phyloP scores from a whole-genome alignment of 2,113 vertebrate genomes.

The Phasianus colchicus region DNA sequence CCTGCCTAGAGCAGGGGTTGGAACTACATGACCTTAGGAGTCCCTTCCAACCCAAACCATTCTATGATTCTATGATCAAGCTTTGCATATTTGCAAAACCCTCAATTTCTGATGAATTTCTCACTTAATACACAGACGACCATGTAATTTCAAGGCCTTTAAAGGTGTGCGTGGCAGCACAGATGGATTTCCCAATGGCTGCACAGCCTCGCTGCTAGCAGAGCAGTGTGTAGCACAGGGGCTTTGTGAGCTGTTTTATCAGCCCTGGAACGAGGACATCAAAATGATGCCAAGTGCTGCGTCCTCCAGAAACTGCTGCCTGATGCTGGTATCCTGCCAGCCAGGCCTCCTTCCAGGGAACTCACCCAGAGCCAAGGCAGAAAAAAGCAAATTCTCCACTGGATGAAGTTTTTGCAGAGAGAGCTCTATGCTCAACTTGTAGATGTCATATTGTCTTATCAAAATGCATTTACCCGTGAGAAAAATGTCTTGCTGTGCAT shows the following conservation, averaged over 20 bases:
- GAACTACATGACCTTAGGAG: no score
- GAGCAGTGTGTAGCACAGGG: background rate
- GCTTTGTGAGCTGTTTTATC: background rate
- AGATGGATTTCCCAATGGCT: background rate
- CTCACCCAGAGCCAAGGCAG: accelerated
- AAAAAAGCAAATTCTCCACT: background rate
- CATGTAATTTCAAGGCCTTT: background rate
- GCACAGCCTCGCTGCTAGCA: accelerated
- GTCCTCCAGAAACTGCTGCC: accelerated
- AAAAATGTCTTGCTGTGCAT: background rate
- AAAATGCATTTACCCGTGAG: background rate
- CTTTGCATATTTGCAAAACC: background rate
- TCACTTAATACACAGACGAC: background rate
- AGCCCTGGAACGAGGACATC: background rate
- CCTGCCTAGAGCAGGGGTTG: no score
- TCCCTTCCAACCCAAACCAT: no score
- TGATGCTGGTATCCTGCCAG: background rate
- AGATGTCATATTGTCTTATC: background rate
- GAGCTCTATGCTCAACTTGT: background rate
- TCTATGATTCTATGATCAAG: background rate
- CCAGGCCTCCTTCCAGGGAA: background rate
- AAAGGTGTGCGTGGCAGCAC: background rate
- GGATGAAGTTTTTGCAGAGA: background rate
- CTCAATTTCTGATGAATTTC: background rate
- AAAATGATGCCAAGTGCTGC: no score